Evolutionary conservation across 2,888 invertebrate genomes (phyloP), one percentile per base, ranked within the genome.

Genomic region (Thymelicus acteon): DNA sequence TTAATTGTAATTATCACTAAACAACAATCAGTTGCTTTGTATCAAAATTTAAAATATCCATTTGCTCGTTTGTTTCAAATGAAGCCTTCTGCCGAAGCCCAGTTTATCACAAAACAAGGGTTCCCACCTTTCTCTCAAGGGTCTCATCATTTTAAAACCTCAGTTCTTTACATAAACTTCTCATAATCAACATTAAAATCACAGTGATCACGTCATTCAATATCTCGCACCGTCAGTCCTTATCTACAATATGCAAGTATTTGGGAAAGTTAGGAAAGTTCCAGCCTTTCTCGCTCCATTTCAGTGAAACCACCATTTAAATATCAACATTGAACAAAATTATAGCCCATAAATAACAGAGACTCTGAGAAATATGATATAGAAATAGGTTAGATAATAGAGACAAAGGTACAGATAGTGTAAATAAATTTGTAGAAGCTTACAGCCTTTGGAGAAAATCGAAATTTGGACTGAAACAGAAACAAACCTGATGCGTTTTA

Each of bases 171-270:
- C 77, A 80, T 81, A 77, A 79, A 78, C 77, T 78, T 81, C 73
- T 62, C 72, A 76, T 81, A 82, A 83, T 84, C 82, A 86, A 87
- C 84, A 84, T 85, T 85, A 80, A 87, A 85, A 90, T 90, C 91
- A 91, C 90, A 91, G 88, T 82, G 83, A 77, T 80, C 77, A 82
- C 79, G 77, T 76, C 79, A 73, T 82, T 75, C 78, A 70, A 68
- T 78, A 77, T 79, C 78, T 80, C 80, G 71, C 75, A 74, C 72
- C 74, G 65, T 74, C 63, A 72, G 52, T 67, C 68, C 74, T 63
- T 67, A 72, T 72, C 44, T 67, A 71, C 69, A 75, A 54, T 31
- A 47, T 63, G 49, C 39, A 58, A 58, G 58, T 58, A n/a, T 24
- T 54, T 4, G 31, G 10, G 10, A 39, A 37, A 24, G 12, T 31